Conservation (phyloP, 2,113 vertebrate species). For the Cyanocitta stelleri region DNA sequence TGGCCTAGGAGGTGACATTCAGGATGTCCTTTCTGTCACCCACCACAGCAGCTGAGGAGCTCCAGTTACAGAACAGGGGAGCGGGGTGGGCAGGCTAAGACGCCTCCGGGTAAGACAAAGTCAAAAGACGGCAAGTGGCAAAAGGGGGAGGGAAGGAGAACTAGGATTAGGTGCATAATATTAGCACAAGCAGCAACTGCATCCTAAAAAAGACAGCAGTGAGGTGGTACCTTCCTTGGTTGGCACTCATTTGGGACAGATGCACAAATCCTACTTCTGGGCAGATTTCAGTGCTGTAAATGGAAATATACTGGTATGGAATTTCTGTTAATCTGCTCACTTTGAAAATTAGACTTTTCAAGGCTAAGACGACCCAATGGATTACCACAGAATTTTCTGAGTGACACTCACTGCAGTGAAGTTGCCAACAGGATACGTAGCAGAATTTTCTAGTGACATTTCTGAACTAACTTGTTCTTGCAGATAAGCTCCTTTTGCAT, state of each 20-base stretch:
- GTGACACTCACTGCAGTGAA: background rate
- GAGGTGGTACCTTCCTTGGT: background rate
- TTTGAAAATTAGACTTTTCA: background rate
- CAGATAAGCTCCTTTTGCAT: background rate
- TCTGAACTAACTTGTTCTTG: background rate
- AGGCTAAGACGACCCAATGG: background rate
- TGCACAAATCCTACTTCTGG: constrained; percentile 4
- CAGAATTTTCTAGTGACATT: background rate
- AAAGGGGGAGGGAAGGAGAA: constrained; percentile 22
- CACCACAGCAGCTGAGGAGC: constrained; percentile 69
- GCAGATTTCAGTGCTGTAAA: constrained; percentile 13
- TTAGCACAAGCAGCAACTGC: constrained; percentile 23
- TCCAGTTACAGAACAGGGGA: constrained; percentile 68
- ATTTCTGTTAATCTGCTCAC: background rate
- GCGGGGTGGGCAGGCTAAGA: constrained; percentile 45
- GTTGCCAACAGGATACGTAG: background rate
- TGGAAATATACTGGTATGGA: background rate
- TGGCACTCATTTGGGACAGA: background rate
- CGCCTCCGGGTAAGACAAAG: constrained; percentile 25
- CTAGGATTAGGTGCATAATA: background rate
- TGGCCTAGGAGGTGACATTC: constrained; percentile 7
- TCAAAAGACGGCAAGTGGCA: background rate
- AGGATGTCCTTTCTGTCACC: constrained; percentile 58
- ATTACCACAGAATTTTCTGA: background rate
- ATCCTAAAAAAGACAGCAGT: background rate